These are phyloP conservation scores for Heteropelma amictum DNA, from an alignment of 2,888 invertebrate genomes.

Conservation along the genomic window DNA sequence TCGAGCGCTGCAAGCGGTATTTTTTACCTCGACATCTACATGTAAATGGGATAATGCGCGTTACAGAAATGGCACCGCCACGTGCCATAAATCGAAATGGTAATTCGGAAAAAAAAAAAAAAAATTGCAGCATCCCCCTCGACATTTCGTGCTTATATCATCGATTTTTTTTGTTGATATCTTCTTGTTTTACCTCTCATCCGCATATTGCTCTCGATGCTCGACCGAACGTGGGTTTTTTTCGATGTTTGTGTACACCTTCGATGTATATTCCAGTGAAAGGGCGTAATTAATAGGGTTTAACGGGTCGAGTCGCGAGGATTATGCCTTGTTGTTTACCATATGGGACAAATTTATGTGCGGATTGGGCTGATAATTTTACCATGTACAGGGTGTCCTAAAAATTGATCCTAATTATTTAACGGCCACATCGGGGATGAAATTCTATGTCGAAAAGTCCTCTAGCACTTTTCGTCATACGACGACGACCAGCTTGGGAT, in stretches of 20 bases:
- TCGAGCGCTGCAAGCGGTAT: slow-evolving; percentile 26
- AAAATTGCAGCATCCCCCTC: background rate
- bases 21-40: slow-evolving; percentile 62
- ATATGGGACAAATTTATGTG: too few species aligned
- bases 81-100: slow-evolving; percentile 69
- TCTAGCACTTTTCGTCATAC: background rate
- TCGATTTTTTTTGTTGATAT: background rate
- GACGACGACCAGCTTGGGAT: too few species aligned
- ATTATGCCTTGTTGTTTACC: slow-evolving; percentile 5
- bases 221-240: background rate
- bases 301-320: too few species aligned
- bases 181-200: slow-evolving; percentile 20
- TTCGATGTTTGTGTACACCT: background rate
- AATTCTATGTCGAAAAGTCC: too few species aligned
- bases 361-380: too few species aligned
- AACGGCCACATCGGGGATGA: too few species aligned
- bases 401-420: too few species aligned
- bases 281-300: background rate
- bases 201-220: slow-evolving; percentile 21
- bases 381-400: too few species aligned
- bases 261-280: background rate
- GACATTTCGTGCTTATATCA: background rate
- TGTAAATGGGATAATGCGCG: slow-evolving; percentile 66
- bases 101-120: slow-evolving; percentile 59
- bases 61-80: slow-evolving; percentile 58